Evolutionary conservation across 2,888 invertebrate genomes (phyloP), one percentile per base, ranked within the genome.

Genomic region (Eubasilissa splendida): DNA sequence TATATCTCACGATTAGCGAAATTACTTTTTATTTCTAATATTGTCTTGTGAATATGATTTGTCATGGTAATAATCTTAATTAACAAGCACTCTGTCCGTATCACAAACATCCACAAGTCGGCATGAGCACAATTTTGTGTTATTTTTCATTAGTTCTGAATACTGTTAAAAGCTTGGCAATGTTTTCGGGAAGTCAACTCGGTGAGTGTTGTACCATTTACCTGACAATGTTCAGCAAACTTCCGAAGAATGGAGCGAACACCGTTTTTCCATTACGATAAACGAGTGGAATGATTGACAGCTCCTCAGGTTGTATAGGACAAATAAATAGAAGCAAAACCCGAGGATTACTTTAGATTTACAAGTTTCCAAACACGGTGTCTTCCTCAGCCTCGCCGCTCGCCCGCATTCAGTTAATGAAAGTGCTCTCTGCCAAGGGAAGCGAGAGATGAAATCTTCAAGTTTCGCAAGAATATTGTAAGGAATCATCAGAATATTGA

Each of bases 241-340:
- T 70, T 12, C 14, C 7, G 31, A 70, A 70, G 54, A 54, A 54
- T 14, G 54, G 22, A 53, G 54, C 54, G 53, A 74, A 79, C 79
- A 79, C 42, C 74, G 79, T 31, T 74, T 79, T 79, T 79, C 79
- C 79, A 79, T 79, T 79, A 79, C 66, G 74, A 66, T 73, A 74
- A 79, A 71, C 31, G 74, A 59, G 59, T 33, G 42, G 74, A 74
- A 74, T 74, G 74, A 74, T 74, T 42, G 74, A 74, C 68, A 53
- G 68, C 42, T 77, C 8, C 54, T n/a, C 14, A 14, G 31, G 50
- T 22, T 42, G 56, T 22, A 77, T 54, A 77, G 42, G 68, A 66
- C 65, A 53, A 74, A 66, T 65, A 68, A 80, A 80, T 75, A 80
- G 81, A 81, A 83, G 83, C 80, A 84, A 84, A 83, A 84, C 78